Conservation (phyloP, 2,888 invertebrate genomes). For the Polietes domitor region DNA sequence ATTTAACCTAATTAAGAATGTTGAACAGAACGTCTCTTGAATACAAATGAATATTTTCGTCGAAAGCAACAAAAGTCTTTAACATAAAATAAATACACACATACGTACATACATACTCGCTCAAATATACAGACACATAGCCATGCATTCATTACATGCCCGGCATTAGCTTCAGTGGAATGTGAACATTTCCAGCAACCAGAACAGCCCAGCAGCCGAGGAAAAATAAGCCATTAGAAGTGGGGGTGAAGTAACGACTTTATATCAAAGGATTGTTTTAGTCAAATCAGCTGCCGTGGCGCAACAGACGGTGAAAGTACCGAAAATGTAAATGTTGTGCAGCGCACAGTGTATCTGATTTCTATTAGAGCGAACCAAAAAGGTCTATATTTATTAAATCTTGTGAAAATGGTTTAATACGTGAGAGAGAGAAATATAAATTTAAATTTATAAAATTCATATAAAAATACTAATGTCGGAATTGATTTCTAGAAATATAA, state of each 20-base stretch:
- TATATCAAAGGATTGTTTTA: slow-evolving; percentile 31
- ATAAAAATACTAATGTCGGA: too few relatives aligned
- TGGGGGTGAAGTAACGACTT: not conserved
- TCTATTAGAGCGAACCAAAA: too few relatives aligned
- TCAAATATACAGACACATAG: not conserved
- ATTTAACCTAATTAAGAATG: slow-evolving; percentile 80
- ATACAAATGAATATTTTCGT: slow-evolving; percentile 77
- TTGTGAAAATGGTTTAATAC: too few relatives aligned
- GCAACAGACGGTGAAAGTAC: not conserved
- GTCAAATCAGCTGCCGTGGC: not conserved
- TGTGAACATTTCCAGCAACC: not conserved
- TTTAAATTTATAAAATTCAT: too few relatives aligned
- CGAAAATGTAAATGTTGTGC: not conserved
- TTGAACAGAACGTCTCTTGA: slow-evolving; percentile 78
- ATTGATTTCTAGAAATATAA: too few relatives aligned
- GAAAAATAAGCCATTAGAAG: slow-evolving; percentile 13
- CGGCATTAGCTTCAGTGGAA: not conserved
- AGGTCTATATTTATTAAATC: too few relatives aligned
- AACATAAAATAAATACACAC: not conserved
- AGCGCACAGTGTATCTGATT: not conserved
- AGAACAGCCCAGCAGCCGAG: not conserved
- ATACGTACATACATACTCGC: slow-evolving; percentile 13
- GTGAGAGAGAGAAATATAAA: too few relatives aligned
- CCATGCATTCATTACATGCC: not conserved
- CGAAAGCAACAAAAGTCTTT: not conserved